Percentiles rank a stretch among this genome's conserved stretches.
These are phyloP conservation scores for Drosophila mettleri DNA, from an alignment of 2,888 invertebrate species.

Conservation along the genomic window DNA sequence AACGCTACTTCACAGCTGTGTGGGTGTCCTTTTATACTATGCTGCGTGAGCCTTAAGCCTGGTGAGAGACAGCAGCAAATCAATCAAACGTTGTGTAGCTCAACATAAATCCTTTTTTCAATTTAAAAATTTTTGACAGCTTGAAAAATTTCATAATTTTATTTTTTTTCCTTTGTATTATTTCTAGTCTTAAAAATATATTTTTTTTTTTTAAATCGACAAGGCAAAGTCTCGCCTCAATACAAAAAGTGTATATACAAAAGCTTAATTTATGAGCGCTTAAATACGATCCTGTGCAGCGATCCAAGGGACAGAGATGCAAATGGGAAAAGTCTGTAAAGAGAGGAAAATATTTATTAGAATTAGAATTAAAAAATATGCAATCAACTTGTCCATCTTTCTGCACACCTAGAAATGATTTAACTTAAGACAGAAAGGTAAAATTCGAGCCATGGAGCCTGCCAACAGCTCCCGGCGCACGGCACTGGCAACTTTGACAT, in stretches of 20 bases:
- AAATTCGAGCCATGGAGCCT: background rate
- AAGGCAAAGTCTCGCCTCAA: too few relatives aligned
- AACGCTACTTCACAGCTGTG: slow-evolving; percentile 26
- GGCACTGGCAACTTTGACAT: slow-evolving; percentile 26
- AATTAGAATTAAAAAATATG: background rate
- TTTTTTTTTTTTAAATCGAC: too few relatives aligned
- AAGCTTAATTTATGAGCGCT: background rate
- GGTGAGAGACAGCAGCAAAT: slow-evolving; percentile 44
- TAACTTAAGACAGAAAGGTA: background rate
- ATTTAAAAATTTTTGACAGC: slow-evolving; percentile 26
- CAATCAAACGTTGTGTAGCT: slow-evolving; percentile 49
- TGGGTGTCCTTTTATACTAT: slow-evolving; percentile 40
- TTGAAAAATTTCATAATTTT: background rate
- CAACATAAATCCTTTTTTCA: slow-evolving; percentile 21
- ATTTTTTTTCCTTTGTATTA: too few relatives aligned
- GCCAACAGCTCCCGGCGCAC: too few relatives aligned
- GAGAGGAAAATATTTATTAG: too few relatives aligned
- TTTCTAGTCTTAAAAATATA: too few relatives aligned
- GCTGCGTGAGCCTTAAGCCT: slow-evolving; percentile 32
- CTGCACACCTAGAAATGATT: background rate
- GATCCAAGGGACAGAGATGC: background rate
- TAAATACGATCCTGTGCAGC: background rate
- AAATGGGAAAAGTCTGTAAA: too few relatives aligned
- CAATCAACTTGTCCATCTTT: background rate
- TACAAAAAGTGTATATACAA: background rate